A percentile compares a stretch with the other conserved stretches of the same genome.
Evolutionary conservation across 1,140 invertebrate genomes (phyloP).

Genomic region (Hetaerina americana): DNA sequence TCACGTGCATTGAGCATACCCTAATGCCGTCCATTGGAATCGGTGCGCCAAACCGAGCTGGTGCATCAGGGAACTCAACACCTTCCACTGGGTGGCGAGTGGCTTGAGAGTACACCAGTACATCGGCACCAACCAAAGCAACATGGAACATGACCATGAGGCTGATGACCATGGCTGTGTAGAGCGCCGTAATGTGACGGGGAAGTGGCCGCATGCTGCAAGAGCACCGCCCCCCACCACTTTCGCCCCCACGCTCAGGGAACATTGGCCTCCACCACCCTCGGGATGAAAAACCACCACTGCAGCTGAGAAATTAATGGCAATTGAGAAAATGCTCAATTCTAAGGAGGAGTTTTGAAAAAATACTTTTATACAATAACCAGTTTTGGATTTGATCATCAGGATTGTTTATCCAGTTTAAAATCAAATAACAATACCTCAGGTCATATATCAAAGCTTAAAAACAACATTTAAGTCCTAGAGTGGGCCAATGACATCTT

Average conservation of each 20-base stretch:
- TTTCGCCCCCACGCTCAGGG: neutral
- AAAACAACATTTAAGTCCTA: no score
- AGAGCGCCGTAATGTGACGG: constrained; percentile 15
- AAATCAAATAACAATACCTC: no score
- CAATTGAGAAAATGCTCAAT: no score
- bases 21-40: constrained; percentile 39
- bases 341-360: no score
- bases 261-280: neutral
- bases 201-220: constrained; percentile 9
- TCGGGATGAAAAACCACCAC: no score
- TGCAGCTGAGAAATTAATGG: no score
- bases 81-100: constrained; percentile 27
- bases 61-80: constrained; percentile 52
- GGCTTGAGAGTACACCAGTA: constrained; percentile 35
- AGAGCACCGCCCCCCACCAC: neutral
- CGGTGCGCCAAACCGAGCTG: constrained; percentile 47
- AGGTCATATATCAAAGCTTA: no score
- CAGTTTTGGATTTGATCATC: no score
- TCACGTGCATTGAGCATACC: constrained; percentile 24
- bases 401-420: no score
- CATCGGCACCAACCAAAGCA: constrained; percentile 27
- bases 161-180: constrained; percentile 17
- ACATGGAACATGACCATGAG: constrained; percentile 18
- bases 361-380: no score
- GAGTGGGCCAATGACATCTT: no score